Evolutionary conservation across 1,140 invertebrate genomes (phyloP), one percentile per base, ranked within the genome.

Genomic region (Drosophila trapezifrons): DNA sequence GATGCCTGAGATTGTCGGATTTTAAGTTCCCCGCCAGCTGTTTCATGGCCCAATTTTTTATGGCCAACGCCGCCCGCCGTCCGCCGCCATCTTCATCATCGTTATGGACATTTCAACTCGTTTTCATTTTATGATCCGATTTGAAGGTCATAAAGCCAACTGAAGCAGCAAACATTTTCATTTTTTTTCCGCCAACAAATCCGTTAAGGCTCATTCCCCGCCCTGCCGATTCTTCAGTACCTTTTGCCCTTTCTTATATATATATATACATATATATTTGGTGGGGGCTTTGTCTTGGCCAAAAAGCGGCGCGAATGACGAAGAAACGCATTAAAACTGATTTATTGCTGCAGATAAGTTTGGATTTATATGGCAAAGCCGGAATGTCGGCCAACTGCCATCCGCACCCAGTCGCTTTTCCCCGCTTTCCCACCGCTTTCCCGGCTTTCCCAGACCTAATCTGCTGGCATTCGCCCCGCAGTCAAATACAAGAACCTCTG

Each of bases 281-380:
- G 29, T 17, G 18, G 35, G 13, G n/a, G 46, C 60, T 56, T 76
- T 69, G 74, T 76, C 74, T 76, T 59, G 42, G 49, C 29, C 49
- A 43, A 32, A 75, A 57, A 54, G 65, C 49, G 43, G 42, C 67
- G 67, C 43, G 73, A 76, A 76, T 69, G 46, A 46, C 55, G 62
- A 69, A 76, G 64, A 76, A 70, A 77, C 63, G 82, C 76, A 87
- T 89, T 87, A 87, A 87, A 87, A 75, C 84, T 89, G 84, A 87
- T 87, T 87, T 87, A 87, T 87, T 89, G 73, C 65, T 69, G 67
- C 72, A 87, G 83, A 87, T 89, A 87, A 87, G 66, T 77, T 82
- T 80, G 79, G 69, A 83, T 87, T 87, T 87, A 87, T 87, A 81
- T 79, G 59, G 51, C 59, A 76, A 76, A 72, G 52, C 45, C 60